Conservation (phyloP, 2,113 vertebrate genomes). For the Anarhynchus alexandrinus region DNA sequence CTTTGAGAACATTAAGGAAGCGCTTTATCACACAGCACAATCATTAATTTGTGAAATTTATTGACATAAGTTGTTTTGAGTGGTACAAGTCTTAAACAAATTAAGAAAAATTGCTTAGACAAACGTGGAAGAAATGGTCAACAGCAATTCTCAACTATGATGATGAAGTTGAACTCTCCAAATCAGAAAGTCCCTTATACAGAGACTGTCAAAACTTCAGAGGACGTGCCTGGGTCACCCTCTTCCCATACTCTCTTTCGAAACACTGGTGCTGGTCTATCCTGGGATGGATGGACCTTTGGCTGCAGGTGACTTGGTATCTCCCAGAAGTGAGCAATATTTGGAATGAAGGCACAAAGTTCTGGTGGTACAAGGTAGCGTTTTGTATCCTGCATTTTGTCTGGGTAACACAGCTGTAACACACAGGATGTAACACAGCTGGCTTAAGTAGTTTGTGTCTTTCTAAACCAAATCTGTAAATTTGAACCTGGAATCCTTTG, state of each 20-base stretch:
- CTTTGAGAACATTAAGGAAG: not conserved
- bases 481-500: not conserved
- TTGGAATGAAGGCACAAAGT: not conserved
- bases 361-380: not conserved
- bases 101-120: not conserved
- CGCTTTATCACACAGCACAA: not conserved
- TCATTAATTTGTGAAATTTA: not conserved
- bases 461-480: not conserved
- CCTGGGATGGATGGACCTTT: not conserved
- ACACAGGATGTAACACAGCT: not conserved
- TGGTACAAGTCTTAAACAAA: not conserved
- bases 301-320: not conserved
- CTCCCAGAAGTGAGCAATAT: not conserved
- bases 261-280: not conserved
- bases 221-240: not conserved
- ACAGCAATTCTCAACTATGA: not conserved
- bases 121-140: not conserved
- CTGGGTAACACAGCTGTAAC: no score
- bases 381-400: not conserved
- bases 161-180: not conserved
- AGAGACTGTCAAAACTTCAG: not conserved
- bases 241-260: not conserved
- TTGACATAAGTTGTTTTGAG: not conserved
- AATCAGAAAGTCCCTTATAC: not conserved
- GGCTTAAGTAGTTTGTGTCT: not conserved